A percentile compares a stretch with the other conserved stretches of the same genome.
phyloP scores from a whole-genome alignment of 2,888 invertebrate species.

The Andrena chrysosceles region DNA sequence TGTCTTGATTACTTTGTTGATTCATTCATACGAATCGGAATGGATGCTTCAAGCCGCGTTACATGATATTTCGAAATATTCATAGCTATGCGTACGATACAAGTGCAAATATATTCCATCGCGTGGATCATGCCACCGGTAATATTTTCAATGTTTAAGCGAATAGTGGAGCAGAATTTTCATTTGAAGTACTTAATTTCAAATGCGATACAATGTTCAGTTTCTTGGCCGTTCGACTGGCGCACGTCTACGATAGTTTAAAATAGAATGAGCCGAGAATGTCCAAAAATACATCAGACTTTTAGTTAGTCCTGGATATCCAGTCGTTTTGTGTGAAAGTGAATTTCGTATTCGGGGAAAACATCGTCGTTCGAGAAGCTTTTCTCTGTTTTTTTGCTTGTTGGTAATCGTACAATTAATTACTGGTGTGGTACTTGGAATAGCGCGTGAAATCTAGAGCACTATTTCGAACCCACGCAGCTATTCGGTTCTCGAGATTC shows the following conservation, averaged over 20 bases:
- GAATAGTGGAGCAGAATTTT: background rate
- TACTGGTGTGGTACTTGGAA: background rate
- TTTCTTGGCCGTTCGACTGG: slow-evolving; percentile 34
- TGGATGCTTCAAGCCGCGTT: slow-evolving; percentile 22
- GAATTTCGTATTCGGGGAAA: slow-evolving; percentile 8
- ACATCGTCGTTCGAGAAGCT: background rate
- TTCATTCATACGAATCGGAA: slow-evolving; percentile 1
- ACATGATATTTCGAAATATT: slow-evolving; percentile 28
- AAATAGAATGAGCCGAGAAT: slow-evolving; percentile 79
- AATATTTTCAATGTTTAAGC: background rate
- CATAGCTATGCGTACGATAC: background rate
- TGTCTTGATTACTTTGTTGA: slow-evolving; percentile 19
- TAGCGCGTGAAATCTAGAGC: too few species aligned
- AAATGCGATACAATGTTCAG: slow-evolving; percentile 24
- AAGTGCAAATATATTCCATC: background rate
- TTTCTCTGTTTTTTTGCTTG: background rate
- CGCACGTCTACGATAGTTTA: slow-evolving; percentile 70
- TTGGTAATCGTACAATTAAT: slow-evolving; percentile 21
- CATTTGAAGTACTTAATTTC: background rate
- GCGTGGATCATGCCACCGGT: background rate
- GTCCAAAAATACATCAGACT: slow-evolving; percentile 80
- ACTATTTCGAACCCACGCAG: background rate
- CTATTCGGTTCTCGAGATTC: background rate
- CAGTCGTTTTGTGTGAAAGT: slow-evolving; percentile 57
- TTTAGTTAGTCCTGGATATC: slow-evolving; percentile 67